A percentile compares a stretch with the other conserved stretches of the same genome.
Evolutionary conservation across 53 echinoderm and acorn worm genomes (phyloP).

Genomic region (Hippasteria phrygiana): DNA sequence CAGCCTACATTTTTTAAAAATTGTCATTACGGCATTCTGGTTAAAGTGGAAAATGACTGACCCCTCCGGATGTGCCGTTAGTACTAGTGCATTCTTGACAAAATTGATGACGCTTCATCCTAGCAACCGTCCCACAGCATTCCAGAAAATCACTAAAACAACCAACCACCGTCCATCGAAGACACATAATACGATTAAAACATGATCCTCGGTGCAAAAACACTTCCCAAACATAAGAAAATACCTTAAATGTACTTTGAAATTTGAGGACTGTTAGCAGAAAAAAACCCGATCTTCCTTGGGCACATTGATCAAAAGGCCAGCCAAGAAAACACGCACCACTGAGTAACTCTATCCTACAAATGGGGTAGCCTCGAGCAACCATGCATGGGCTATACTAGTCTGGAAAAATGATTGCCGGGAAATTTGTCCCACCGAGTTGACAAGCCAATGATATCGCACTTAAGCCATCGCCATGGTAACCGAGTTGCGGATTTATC

Average conservation of each 20-base stretch:
- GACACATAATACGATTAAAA: not conserved
- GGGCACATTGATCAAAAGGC: not conserved
- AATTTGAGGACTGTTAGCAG: too few relatives aligned
- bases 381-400: too few relatives aligned
- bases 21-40: too few relatives aligned
- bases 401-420: too few relatives aligned
- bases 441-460: conserved; percentile 6
- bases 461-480: conserved; percentile 22
- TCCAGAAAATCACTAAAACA: too few relatives aligned
- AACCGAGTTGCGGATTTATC: conserved; percentile 37
- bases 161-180: not conserved
- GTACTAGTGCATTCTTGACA: too few relatives aligned
- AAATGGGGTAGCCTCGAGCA: not conserved
- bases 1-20: too few relatives aligned
- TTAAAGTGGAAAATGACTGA: too few relatives aligned
- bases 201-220: not conserved
- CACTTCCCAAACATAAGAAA: not conserved
- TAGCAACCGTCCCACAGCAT: not conserved
- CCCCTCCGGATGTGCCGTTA: too few relatives aligned
- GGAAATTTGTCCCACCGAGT: conserved; percentile 12
- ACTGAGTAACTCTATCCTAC: conserved; percentile 18
- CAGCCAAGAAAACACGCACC: not conserved
- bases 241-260: not conserved
- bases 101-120: not conserved
- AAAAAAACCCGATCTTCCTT: not conserved